These are phyloP conservation scores for Pollachius pollachius DNA, from an alignment of 2,113 vertebrate genomes.

Conservation along the genomic window DNA sequence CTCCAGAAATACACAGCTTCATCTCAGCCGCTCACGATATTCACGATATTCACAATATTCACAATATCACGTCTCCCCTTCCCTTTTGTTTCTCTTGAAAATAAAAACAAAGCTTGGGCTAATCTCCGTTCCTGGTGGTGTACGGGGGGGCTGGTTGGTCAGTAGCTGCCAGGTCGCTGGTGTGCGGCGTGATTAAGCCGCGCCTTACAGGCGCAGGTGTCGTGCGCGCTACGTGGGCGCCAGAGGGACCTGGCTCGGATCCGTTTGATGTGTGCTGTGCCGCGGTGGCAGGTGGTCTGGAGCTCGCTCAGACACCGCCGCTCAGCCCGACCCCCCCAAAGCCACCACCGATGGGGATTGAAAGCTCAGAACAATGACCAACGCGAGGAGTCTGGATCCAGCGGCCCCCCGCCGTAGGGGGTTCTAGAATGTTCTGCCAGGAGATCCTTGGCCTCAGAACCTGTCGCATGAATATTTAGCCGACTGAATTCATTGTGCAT, in stretches of 20 bases:
- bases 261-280: constrained; percentile 62
- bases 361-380: constrained; percentile 27
- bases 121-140: too few relatives aligned
- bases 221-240: constrained; percentile 28
- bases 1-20: too few relatives aligned
- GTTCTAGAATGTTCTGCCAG: constrained; percentile 47
- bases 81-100: too few relatives aligned
- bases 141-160: constrained; percentile 12
- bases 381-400: constrained; percentile 54
- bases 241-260: constrained; percentile 53
- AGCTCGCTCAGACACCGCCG: constrained; percentile 52
- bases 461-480: constrained; percentile 29
- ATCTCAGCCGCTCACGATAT: too few relatives aligned
- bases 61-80: too few relatives aligned
- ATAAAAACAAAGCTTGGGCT: neutral
- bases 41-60: too few relatives aligned
- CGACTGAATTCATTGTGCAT: constrained; percentile 41
- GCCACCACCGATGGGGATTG: too few relatives aligned
- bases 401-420: constrained; percentile 34
- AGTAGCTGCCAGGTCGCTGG: constrained; percentile 29
- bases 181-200: constrained; percentile 44
- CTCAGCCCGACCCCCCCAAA: too few relatives aligned
- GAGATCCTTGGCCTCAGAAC: constrained; percentile 22
- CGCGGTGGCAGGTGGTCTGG: constrained; percentile 66
- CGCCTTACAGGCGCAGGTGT: constrained; percentile 59